These are phyloP conservation scores for Neoniphon sammara DNA, from an alignment of 2,797 vertebrate species.

Conservation along the genomic window DNA sequence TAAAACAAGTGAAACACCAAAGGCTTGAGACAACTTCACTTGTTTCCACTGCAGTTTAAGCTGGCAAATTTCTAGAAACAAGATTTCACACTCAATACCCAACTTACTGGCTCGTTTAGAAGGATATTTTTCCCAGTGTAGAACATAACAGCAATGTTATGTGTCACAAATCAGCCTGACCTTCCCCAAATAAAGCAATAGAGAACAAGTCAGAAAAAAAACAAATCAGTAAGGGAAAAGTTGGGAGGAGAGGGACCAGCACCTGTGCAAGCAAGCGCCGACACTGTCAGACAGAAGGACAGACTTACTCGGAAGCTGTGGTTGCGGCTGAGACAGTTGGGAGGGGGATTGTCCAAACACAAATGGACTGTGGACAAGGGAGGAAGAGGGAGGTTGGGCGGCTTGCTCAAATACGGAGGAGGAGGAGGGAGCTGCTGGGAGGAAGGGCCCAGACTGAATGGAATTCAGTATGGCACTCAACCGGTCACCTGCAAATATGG, in stretches of 20 bases:
- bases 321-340: conserved; percentile 98
- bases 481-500: conserved; percentile 98
- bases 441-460: conserved; percentile 99
- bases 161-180: conserved; percentile 41
- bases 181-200: conserved; percentile 43
- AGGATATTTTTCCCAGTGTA: conserved; percentile 54
- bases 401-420: conserved; percentile 99
- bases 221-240: conserved; percentile 75
- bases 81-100: conserved; percentile 55
- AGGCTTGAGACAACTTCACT: too few relatives aligned
- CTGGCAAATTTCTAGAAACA: conserved; percentile 39
- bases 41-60: too few relatives aligned
- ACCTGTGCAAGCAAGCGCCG: conserved; percentile 88
- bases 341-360: conserved; percentile 99
- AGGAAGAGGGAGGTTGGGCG: conserved; percentile 99
- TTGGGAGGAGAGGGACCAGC: conserved; percentile 79
- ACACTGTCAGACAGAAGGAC: conserved; percentile 92
- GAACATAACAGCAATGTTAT: conserved; percentile 60
- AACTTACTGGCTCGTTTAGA: conserved; percentile 52
- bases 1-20: not conserved
- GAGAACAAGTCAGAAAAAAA: conserved; percentile 73
- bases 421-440: conserved; percentile 88
- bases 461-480: conserved; percentile 99
- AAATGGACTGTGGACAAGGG: conserved; percentile 99
- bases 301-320: conserved; percentile 99